Evolutionary conservation across 2,113 vertebrate species (phyloP), one percentile per base, ranked within the genome.

Genomic region (Misgurnus mizolepis): DNA sequence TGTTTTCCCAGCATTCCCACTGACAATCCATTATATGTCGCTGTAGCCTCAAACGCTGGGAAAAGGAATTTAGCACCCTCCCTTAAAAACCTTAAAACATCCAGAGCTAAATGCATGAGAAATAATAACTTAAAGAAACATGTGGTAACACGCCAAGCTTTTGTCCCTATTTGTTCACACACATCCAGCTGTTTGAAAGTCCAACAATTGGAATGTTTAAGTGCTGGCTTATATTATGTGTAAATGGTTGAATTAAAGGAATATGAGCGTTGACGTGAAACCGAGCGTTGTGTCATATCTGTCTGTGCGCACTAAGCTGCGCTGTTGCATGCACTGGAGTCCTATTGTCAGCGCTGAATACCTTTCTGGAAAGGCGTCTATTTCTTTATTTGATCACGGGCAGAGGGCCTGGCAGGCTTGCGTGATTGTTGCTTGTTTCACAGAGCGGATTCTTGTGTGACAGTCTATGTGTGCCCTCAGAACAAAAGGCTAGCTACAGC

Each of bases 361-460:
- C 88, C 87, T 89, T 88, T 80, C 76, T 83, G 84, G 86, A 85
- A 81, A 89, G 89, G 88, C 87, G 66, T 86, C 84, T 90, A 87
- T 79, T 53, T 69, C 43, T 58, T 81, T 66, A 89, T 89, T 80
- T 89, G 77, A 87, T 91, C 84, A 85, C 67, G 76, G 78, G 41
- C 84, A 85, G 88, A 90, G 88, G 87, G 88, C 84, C 88, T 86
- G 92, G 85, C 85, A 90, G 79, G 83, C 84, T 92, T 83, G 84
- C 83, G 85, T 91, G 93, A 89, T 82, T 89, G 88, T 89, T 82
- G 89, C 89, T 87, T 92, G 89, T 91, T 94, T 91, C 87, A 86
- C 83, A 86, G 91, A 92, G 90, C 89, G 85, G 88, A 91, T 93
- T 93, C 88, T 88, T 93, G 90, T 91, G 87, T 91, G 88, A 89